Percentiles rank a stretch among this genome's conserved stretches.
phyloP scores from a whole-genome alignment of 2,113 vertebrate genomes.

The Xenopus laevis region DNA sequence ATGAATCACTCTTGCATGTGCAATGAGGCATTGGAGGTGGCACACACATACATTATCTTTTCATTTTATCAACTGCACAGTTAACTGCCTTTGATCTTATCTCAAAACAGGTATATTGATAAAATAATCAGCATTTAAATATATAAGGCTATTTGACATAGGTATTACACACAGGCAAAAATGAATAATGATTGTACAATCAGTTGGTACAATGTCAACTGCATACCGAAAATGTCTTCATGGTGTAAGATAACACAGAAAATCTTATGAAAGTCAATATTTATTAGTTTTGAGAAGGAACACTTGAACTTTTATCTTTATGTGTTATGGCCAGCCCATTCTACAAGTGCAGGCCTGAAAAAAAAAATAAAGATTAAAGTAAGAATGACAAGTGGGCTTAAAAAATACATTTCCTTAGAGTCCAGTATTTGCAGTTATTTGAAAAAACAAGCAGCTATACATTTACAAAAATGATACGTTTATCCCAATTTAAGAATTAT shows the following conservation, averaged over 20 bases:
- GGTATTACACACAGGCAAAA: conserved; percentile 65
- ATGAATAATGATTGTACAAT: conserved; percentile 76
- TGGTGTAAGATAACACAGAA: conserved; percentile 66
- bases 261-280: conserved; percentile 66
- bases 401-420: conserved; percentile 32
- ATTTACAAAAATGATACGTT: conserved; percentile 36
- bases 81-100: conserved; percentile 73
- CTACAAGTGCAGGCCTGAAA: conserved; percentile 46
- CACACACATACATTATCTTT: conserved; percentile 51
- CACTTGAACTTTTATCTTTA: conserved; percentile 65
- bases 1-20: conserved; percentile 47
- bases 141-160: conserved; percentile 75
- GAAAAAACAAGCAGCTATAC: conserved; percentile 49
- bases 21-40: conserved; percentile 47
- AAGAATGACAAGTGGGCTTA: conserved; percentile 57
- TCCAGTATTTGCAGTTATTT: conserved; percentile 49
- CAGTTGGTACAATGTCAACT: conserved; percentile 71
- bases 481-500: conserved; percentile 25
- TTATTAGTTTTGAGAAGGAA: conserved; percentile 68
- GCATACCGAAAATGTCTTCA: conserved; percentile 65
- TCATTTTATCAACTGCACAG: conserved; percentile 53
- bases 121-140: conserved; percentile 76
- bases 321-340: conserved; percentile 46
- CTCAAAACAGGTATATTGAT: conserved; percentile 63
- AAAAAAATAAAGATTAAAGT: conserved; percentile 64